phyloP scores from a whole-genome alignment of 37 sponge, comb jelly and placozoan genomes.

The Amphimedon queenslandica region DNA sequence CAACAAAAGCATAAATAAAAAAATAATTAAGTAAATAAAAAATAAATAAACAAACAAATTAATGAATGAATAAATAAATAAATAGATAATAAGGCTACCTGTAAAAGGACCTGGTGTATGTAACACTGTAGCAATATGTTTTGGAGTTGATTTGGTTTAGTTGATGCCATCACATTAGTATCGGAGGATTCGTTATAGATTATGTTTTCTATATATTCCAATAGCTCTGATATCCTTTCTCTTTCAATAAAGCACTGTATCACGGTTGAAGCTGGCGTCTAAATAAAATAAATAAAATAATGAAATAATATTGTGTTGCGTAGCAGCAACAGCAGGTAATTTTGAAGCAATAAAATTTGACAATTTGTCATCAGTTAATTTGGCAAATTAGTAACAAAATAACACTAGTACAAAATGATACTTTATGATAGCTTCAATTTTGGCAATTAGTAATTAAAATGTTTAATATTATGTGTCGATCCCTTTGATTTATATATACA shows the following conservation, averaged over 20 bases:
- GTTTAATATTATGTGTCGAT: background rate
- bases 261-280: slow-evolving; percentile 29
- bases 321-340: background rate
- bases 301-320: background rate
- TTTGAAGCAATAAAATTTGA: too few relatives aligned
- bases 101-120: slow-evolving; percentile 77
- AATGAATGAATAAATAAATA: background rate
- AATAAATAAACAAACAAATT: background rate
- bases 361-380: too few relatives aligned
- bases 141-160: slow-evolving; percentile 38
- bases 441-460: too few relatives aligned
- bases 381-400: too few relatives aligned
- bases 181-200: slow-evolving; percentile 50
- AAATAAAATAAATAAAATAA: background rate
- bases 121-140: slow-evolving; percentile 60
- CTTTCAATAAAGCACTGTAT: slow-evolving; percentile 28
- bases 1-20: background rate
- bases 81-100: too few relatives aligned
- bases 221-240: slow-evolving; percentile 44
- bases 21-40: background rate
- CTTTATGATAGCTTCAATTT: too few relatives aligned
- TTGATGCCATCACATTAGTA: slow-evolving; percentile 1
- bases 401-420: background rate
- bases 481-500: background rate
- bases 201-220: slow-evolving; percentile 33